A percentile compares a stretch with the other conserved stretches of the same genome.
These are phyloP conservation scores for Mactromeris polynyma DNA, from an alignment of 2,888 invertebrate species.

Conservation along the genomic window DNA sequence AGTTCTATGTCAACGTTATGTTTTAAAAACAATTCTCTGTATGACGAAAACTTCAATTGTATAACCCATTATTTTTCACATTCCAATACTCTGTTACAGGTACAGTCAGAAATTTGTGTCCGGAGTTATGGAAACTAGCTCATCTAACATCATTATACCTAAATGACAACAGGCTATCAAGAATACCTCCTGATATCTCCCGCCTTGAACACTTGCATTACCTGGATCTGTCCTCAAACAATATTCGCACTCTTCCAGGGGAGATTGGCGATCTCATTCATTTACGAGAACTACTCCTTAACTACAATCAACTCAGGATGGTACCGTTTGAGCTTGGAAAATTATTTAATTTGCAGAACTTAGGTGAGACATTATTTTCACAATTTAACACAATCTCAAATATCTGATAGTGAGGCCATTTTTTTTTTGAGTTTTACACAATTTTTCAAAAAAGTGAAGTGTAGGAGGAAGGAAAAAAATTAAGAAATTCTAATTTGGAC, in stretches of 20 bases:
- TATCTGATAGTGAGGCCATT: too few relatives aligned
- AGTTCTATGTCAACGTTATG: too few relatives aligned
- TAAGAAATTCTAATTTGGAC: too few relatives aligned
- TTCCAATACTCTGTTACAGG: slow-evolving; percentile 90
- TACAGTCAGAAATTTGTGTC: slow-evolving; percentile 97
- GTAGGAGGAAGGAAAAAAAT: too few relatives aligned
- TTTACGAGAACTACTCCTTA: slow-evolving; percentile 97
- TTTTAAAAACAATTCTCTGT: too few relatives aligned
- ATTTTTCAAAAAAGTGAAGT: too few relatives aligned
- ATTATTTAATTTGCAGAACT: slow-evolving; percentile 97
- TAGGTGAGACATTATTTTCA: slow-evolving; percentile 89
- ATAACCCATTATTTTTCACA: not conserved
- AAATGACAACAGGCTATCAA: slow-evolving; percentile 97
- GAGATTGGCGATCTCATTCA: slow-evolving; percentile 98
- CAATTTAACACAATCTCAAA: too few relatives aligned
- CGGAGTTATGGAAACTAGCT: slow-evolving; percentile 95
- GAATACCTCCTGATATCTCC: slow-evolving; percentile 96
- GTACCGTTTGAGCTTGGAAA: slow-evolving; percentile 99
- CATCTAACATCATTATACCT: slow-evolving; percentile 98
- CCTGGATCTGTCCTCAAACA: slow-evolving; percentile 97
- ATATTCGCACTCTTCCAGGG: slow-evolving; percentile 96
- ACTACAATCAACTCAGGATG: slow-evolving; percentile 96
- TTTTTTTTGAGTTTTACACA: too few relatives aligned
- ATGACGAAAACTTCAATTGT: too few relatives aligned
- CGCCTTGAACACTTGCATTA: slow-evolving; percentile 94